Percentiles rank a stretch among this genome's conserved stretches.
Evolutionary conservation across 2,888 invertebrate genomes (phyloP).

Genomic region (Julus scanicus): DNA sequence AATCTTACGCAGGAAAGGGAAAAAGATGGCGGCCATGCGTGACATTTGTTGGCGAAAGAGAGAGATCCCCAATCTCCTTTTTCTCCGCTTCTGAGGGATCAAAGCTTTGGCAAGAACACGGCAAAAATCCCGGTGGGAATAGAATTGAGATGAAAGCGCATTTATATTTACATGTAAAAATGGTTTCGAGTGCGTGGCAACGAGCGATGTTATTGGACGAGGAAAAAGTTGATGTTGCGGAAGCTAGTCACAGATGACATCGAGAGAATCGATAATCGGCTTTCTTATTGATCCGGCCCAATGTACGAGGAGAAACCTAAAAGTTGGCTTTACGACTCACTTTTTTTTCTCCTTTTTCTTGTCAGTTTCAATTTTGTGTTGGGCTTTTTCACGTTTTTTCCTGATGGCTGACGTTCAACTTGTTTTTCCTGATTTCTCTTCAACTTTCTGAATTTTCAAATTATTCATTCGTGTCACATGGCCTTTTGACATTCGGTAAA

Average conservation of each 20-base stretch:
- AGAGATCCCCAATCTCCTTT: not conserved
- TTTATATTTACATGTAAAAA: constrained; percentile 40
- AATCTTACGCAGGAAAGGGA: not conserved
- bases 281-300: not conserved
- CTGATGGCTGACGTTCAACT: too few species aligned
- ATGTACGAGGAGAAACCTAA: not conserved
- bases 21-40: constrained; percentile 2
- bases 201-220: constrained; percentile 42
- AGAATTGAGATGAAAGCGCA: constrained; percentile 31
- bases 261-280: not conserved
- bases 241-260: not conserved
- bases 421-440: too few species aligned
- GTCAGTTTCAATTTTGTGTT: too few species aligned
- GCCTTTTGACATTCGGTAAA: too few species aligned
- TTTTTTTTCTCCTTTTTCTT: too few species aligned
- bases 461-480: too few species aligned
- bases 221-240: constrained; percentile 6
- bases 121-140: constrained; percentile 10
- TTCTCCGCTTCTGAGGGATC: not conserved
- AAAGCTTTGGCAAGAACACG: not conserved
- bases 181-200: constrained; percentile 44
- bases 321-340: too few species aligned
- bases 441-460: too few species aligned
- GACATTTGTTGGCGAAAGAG: not conserved
- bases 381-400: too few species aligned